Base-by-base conservation (phyloP, 2,888 invertebrate species). In the Tetanocera ferruginea region DNA sequence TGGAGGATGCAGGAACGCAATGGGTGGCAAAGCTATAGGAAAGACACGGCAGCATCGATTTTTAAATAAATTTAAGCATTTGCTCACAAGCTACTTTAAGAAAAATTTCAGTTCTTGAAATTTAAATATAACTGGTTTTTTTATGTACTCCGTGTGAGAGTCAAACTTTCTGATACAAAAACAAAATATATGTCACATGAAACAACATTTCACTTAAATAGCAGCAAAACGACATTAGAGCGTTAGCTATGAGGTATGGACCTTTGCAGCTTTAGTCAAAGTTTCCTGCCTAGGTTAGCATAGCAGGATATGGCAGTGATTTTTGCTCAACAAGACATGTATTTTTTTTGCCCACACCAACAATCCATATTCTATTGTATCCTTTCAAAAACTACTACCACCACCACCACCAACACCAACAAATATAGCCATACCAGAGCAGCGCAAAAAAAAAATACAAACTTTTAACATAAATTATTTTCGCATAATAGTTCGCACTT, bases 391-490 rank as follows among this genome's bases (percentile, higher is more conserved):
- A 23, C 57, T 3, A 23, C 19, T 0, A 25, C 57, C 57, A 43
- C 43, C 43, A 43, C 25, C 57, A 23, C 2, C 25, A 14, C 28
- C 57, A 28, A 25, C 28, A 23, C n/a, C n/a, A n/a, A n/a, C n/a
- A n/a, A n/a, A n/a, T 25, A 2, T 9, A 14, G 4, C 23, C 57
- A 2, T 6, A 25, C 11, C 5, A 19, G 6, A 23, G 57, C 25
- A 23, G 19, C 9, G 57, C 5, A 57, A 71, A 76, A 34, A 55
- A 25, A 57, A 71, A 76, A 34, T 49, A 25, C 55, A 49, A 81
- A 82, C 79, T 81, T 81, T 79, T 43, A 69, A 71, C 81, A 82
- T 82, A 83, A 83, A 82, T 83, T 82, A 83, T 82, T 76, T 79
- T 79, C 78, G 76, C 79, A 80, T 80, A 72, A 83, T 79, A 80